phyloP scores from a whole-genome alignment of 2,888 invertebrate species.

The Melieria crassipennis region DNA sequence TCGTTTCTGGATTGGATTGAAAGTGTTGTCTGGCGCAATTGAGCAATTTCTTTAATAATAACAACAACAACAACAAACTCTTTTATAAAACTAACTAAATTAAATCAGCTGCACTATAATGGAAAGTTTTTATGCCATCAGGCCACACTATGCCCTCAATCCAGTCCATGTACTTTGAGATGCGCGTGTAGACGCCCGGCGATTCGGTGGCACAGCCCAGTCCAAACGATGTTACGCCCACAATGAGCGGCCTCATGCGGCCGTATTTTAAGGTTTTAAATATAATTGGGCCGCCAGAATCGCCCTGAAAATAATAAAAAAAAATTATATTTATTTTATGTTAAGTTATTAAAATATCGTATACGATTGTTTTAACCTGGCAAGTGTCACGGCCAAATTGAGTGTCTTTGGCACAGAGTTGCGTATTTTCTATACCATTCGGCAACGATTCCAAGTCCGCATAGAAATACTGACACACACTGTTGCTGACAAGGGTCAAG shows the following conservation, averaged over 20 bases:
- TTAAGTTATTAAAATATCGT: too few species aligned
- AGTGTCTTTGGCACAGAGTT: conserved; percentile 57
- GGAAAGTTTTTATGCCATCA: neutral
- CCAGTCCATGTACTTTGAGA: conserved; percentile 49
- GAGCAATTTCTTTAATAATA: neutral
- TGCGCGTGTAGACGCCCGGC: conserved; percentile 51
- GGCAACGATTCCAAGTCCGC: conserved; percentile 9
- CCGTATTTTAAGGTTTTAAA: neutral
- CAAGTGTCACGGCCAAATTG: conserved; percentile 50
- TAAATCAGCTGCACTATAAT: neutral
- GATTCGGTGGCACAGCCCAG: conserved; percentile 44
- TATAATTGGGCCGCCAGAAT: conserved; percentile 40
- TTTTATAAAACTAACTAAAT: neutral
- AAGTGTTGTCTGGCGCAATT: conserved; percentile 50
- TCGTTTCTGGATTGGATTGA: conserved; percentile 64
- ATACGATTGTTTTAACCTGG: conserved; percentile 38
- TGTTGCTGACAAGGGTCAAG: conserved; percentile 33
- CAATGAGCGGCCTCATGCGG: conserved; percentile 37
- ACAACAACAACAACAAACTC: conserved; percentile 6
- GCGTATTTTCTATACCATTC: conserved; percentile 50
- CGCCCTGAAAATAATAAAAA: conserved; percentile 31
- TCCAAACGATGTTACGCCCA: conserved; percentile 52
- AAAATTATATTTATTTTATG: neutral
- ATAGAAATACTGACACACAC: conserved; percentile 32
- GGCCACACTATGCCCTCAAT: conserved; percentile 42